These are phyloP conservation scores for Climacteris rufus DNA, from an alignment of 2,113 vertebrate species.

Conservation along the genomic window DNA sequence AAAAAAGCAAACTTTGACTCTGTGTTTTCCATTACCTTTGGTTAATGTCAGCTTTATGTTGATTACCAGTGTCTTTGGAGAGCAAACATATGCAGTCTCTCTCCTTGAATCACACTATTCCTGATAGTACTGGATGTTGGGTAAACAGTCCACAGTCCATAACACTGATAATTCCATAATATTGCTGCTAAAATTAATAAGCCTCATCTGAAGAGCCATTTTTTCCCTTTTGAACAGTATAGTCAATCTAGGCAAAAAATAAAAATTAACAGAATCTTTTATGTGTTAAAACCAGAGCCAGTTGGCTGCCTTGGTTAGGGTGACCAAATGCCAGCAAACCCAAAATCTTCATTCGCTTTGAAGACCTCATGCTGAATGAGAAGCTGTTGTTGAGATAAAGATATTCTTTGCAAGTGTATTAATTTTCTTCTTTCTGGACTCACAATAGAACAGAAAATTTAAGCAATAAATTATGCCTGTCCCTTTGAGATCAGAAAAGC, in stretches of 20 bases:
- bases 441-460: neutral
- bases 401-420: neutral
- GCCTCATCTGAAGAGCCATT: neutral
- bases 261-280: slow-evolving; percentile 33
- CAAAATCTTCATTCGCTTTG: slow-evolving; percentile 49
- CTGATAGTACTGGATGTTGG: neutral
- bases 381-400: slow-evolving; percentile 59
- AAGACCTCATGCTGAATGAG: slow-evolving; percentile 68
- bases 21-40: neutral
- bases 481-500: neutral
- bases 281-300: slow-evolving; percentile 40
- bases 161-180: neutral
- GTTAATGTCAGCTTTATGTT: neutral
- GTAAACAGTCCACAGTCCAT: neutral
- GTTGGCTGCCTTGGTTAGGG: slow-evolving; percentile 48
- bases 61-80: neutral
- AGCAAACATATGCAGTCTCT: neutral
- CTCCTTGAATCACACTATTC: neutral
- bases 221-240: neutral
- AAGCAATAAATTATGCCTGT: neutral
- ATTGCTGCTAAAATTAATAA: neutral
- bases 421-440: neutral
- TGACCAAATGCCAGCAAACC: slow-evolving; percentile 55
- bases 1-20: neutral
- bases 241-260: neutral